Conservation (phyloP, 2,113 vertebrate genomes). For the Lepus europaeus region DNA sequence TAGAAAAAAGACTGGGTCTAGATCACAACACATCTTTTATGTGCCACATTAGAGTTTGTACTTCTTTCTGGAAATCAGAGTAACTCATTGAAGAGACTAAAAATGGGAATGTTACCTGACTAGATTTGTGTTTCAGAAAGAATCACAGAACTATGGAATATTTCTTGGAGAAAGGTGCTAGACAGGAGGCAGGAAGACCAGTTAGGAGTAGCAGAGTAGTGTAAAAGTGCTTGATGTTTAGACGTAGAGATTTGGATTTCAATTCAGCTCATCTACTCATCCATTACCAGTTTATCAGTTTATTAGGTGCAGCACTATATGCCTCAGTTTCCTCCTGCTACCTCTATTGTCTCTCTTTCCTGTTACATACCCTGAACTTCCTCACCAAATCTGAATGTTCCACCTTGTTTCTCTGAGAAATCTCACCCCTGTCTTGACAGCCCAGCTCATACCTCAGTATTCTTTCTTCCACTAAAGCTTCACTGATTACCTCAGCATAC, state of each 20-base stretch:
- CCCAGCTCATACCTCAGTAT: neutral
- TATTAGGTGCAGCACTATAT: neutral
- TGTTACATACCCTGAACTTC: neutral
- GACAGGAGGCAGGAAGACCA: neutral
- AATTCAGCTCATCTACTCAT: neutral
- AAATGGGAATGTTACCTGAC: neutral
- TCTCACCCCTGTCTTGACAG: neutral
- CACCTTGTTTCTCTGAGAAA: conserved; percentile 8
- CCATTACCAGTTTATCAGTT: neutral
- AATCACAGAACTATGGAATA: conserved; percentile 2
- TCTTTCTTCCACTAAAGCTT: neutral
- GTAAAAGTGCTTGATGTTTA: neutral
- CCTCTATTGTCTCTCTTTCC: neutral
- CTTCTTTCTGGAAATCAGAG: conserved; percentile 7
- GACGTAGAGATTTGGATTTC: neutral
- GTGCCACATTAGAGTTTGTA: neutral
- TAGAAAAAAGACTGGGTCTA: neutral
- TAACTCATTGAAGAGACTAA: neutral
- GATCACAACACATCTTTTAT: neutral
- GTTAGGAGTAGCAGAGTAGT: neutral
- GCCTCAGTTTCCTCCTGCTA: neutral
- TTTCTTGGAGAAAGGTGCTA: conserved; percentile 45
- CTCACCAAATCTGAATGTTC: conserved; percentile 13
- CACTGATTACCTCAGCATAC: neutral
- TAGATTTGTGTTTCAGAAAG: conserved; percentile 35